Evolutionary conservation across 2,888 invertebrate genomes (phyloP).

Genomic region (Mongoloraphidia duomilia): DNA sequence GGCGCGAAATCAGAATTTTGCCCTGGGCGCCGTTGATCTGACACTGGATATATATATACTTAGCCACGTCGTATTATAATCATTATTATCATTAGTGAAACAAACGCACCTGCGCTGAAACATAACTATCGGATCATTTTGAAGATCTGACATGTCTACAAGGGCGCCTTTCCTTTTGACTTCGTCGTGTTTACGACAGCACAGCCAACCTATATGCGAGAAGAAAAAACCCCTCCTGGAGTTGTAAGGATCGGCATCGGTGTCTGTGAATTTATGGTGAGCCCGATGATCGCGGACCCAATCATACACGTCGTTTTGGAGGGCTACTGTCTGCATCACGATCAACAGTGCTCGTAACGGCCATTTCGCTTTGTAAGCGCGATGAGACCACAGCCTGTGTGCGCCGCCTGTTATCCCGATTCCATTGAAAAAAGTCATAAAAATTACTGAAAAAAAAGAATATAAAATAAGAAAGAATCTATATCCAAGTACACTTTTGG

Average conservation of each 20-base stretch:
- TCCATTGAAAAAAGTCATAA: slow-evolving; percentile 40
- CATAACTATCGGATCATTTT: slow-evolving; percentile 67
- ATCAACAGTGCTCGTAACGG: slow-evolving; percentile 69
- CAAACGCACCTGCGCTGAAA: slow-evolving; percentile 68
- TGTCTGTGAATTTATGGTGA: slow-evolving; percentile 82
- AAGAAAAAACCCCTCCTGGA: slow-evolving; percentile 85
- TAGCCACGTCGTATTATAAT: background rate
- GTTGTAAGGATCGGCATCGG: slow-evolving; percentile 84
- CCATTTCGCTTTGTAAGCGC: slow-evolving; percentile 79
- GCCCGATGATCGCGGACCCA: slow-evolving; percentile 75
- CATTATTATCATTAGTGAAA: background rate
- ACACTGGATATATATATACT: too few species aligned
- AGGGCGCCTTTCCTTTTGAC: slow-evolving; percentile 67
- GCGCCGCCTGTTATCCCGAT: slow-evolving; percentile 89
- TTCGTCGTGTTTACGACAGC: slow-evolving; percentile 76
- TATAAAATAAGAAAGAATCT: background rate
- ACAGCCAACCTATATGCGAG: slow-evolving; percentile 88
- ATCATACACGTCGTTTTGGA: slow-evolving; percentile 56
- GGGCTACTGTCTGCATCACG: slow-evolving; percentile 64
- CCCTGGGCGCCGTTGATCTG: too few species aligned
- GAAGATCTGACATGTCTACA: slow-evolving; percentile 75
- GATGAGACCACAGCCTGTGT: slow-evolving; percentile 88
- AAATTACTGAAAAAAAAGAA: slow-evolving; percentile 13
- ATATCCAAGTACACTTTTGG: too few species aligned
- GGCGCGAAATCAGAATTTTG: too few species aligned